A percentile compares a stretch with the other conserved stretches of the same genome.
These are phyloP conservation scores for Phrynosoma blainvillii DNA, from an alignment of 2,113 vertebrate species.

Conservation along the genomic window DNA sequence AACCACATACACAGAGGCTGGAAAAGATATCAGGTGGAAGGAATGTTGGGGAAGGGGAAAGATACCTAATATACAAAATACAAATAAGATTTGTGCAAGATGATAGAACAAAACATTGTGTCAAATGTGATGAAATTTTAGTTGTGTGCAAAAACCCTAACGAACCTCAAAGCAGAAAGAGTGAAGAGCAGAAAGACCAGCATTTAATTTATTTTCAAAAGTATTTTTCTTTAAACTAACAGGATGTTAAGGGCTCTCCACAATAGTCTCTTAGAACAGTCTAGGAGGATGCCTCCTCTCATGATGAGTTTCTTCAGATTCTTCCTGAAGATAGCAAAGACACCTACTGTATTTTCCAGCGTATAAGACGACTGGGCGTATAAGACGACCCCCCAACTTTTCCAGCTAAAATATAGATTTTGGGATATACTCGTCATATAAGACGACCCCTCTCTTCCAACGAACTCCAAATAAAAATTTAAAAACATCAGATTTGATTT, in stretches of 20 bases:
- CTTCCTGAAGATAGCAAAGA: not conserved
- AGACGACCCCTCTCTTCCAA: no score
- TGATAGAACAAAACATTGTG: not conserved
- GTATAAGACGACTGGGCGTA: no score
- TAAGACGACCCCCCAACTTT: no score
- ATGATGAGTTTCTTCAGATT: not conserved
- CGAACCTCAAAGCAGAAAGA: not conserved
- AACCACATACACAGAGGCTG: conserved; percentile 26
- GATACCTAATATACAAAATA: not conserved
- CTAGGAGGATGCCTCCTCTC: not conserved
- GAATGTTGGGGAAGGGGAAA: not conserved
- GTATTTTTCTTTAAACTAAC: not conserved
- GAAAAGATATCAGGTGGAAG: conserved; percentile 43
- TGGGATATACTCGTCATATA: no score
- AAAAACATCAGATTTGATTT: no score
- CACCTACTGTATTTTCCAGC: no score
- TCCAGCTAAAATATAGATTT: no score
- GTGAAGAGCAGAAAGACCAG: not conserved
- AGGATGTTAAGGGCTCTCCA: not conserved
- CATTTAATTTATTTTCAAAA: not conserved
- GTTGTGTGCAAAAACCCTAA: not conserved
- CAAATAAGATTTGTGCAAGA: not conserved
- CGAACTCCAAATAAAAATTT: no score
- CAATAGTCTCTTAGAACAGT: not conserved
- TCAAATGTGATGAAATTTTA: not conserved